Base-by-base conservation (phyloP, 2,888 invertebrate genomes). In the Sussaba pulchella region DNA sequence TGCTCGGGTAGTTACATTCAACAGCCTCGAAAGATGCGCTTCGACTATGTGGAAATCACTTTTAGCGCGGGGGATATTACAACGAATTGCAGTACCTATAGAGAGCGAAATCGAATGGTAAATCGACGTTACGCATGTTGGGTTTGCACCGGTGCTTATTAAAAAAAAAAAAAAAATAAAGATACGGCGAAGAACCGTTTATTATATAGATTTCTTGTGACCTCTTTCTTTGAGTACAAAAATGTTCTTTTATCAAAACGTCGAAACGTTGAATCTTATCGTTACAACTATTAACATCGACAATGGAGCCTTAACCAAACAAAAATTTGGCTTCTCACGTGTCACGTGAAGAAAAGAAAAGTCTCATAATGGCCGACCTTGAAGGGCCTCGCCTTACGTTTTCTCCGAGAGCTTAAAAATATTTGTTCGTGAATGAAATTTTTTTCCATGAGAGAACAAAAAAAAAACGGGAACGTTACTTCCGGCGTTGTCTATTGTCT, bases 391-490 rank as follows among this genome's bases (percentile, higher is more conserved):
- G 17, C 9, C 9, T 31, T 31, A 8, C 17, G 14, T 24, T 57
- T 8, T 31, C 17, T 14, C n/a, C 14, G 1, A 6, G 26, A 24
- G 24, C 8, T n/a, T 8, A 9, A 14, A 31, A 57, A 31, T 8
- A 57, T n/a, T 54, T 14, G 5, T 54, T n/a, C 26, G 19, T 57
- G 31, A 57, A 57, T 57, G 17, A 41, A 61, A 61, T 41, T 41
- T 12, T 0, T 36, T 31, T 31, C 31, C 4, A 31, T 2, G 31
- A 6, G 6, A 31, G 4, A 6, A 31, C 36, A 41, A 41, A 36
- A 59, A 36, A 31, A 59, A 61, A 61, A 61, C 10, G 12, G 39
- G 61, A 39, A 14, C 61, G 61, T 14, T 8, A 61, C 61, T 41
- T 61, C 61, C 61, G 36, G 19, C 41, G 36, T 19, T 39, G 39